Conservation (phyloP, 2,888 invertebrate genomes). For the Entomobrya proxima region DNA sequence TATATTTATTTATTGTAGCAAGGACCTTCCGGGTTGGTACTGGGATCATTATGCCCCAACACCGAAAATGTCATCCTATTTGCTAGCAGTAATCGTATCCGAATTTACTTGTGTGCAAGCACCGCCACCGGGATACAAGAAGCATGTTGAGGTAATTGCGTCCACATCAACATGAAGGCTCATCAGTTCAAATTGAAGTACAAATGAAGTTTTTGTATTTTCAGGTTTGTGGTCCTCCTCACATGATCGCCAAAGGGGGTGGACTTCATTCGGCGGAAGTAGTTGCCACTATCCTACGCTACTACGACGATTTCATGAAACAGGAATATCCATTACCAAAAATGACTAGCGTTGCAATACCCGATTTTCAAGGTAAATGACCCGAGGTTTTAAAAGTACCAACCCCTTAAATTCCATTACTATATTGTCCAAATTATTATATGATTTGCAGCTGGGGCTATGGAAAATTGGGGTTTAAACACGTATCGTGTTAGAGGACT, state of each 20-base stretch:
- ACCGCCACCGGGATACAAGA: conserved; percentile 15
- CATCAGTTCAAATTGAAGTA: neutral
- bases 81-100: conserved; percentile 70
- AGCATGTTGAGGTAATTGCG: conserved; percentile 58
- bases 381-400: neutral
- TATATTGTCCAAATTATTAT: neutral
- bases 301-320: conserved; percentile 60
- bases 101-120: conserved; percentile 61
- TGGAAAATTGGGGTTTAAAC: conserved; percentile 67
- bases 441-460: conserved; percentile 53
- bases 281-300: conserved; percentile 59
- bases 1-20: conserved; percentile 15
- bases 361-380: conserved; percentile 44
- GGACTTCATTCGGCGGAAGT: conserved; percentile 63
- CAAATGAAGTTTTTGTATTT: neutral
- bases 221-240: conserved; percentile 57
- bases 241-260: conserved; percentile 57
- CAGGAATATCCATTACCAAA: conserved; percentile 67
- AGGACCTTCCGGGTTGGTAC: conserved; percentile 58
- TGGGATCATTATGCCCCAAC: conserved; percentile 69
- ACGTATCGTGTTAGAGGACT: conserved; percentile 51
- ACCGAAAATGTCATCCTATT: conserved; percentile 69
- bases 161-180: too few relatives aligned
- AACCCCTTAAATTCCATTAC: neutral
- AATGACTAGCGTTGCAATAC: conserved; percentile 69